Evolutionary conservation across 2,888 invertebrate genomes (phyloP).

Genomic region (Nephrotoma flavescens): DNA sequence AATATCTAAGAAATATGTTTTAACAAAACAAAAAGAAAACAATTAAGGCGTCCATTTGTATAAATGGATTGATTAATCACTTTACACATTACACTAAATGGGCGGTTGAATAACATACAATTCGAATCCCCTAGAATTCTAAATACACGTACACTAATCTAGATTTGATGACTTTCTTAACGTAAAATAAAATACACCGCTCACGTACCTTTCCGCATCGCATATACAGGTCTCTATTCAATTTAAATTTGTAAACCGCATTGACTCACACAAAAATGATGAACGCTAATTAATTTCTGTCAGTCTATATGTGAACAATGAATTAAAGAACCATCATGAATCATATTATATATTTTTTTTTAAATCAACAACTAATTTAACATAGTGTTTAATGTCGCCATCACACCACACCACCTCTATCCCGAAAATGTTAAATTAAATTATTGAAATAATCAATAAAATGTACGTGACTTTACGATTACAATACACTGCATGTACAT

Average conservation of each 20-base stretch:
- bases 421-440: neutral
- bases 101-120: neutral
- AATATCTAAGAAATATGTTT: neutral
- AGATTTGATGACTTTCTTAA: neutral
- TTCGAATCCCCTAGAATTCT: neutral
- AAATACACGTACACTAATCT: neutral
- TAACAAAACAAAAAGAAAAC: neutral
- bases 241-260: neutral
- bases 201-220: neutral
- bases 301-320: neutral
- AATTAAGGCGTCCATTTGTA: neutral
- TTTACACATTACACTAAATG: neutral
- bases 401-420: neutral
- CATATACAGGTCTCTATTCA: too few species aligned
- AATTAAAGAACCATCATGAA: neutral
- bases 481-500: neutral
- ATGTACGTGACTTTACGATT: neutral
- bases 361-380: neutral
- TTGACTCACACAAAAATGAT: neutral
- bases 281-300: neutral
- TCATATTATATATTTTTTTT: neutral
- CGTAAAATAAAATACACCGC: neutral
- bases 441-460: neutral
- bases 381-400: neutral
- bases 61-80: neutral